Percentiles rank a stretch among this genome's conserved stretches.
These are phyloP conservation scores for Pithys albifrons DNA, from an alignment of 2,113 vertebrate species.

Conservation along the genomic window DNA sequence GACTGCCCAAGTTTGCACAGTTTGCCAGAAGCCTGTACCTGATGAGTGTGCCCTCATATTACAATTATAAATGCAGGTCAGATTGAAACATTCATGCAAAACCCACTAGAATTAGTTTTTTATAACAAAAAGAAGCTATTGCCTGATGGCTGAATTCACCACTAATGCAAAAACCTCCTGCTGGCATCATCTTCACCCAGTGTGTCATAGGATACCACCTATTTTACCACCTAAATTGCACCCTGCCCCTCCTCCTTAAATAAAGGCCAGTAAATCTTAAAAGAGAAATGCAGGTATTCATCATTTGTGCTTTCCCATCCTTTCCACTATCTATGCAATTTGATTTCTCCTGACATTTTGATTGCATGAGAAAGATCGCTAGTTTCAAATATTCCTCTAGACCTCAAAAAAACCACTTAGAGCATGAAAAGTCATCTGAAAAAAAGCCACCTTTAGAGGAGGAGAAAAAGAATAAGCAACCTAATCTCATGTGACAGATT, in stretches of 20 bases:
- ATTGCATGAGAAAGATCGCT: not conserved
- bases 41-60: not conserved
- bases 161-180: not conserved
- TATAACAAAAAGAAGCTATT: slow-evolving; percentile 33
- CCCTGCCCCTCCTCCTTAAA: not conserved
- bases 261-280: not conserved
- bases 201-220: not conserved
- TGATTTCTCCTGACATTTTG: slow-evolving; percentile 10
- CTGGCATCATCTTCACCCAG: not conserved
- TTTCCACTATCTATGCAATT: not conserved
- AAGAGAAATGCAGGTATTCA: not conserved
- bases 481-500: not conserved
- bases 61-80: not conserved
- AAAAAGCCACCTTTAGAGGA: not conserved
- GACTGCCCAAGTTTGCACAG: not conserved
- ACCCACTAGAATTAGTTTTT: not conserved
- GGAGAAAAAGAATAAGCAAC: not conserved
- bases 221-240: not conserved
- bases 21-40: not conserved
- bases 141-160: not conserved
- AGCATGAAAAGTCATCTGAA: not conserved
- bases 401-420: not conserved
- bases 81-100: not conserved
- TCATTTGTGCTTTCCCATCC: not conserved
- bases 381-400: slow-evolving; percentile 9